phyloP scores from a whole-genome alignment of 2,113 vertebrate species.

The Polyodon spathula region DNA sequence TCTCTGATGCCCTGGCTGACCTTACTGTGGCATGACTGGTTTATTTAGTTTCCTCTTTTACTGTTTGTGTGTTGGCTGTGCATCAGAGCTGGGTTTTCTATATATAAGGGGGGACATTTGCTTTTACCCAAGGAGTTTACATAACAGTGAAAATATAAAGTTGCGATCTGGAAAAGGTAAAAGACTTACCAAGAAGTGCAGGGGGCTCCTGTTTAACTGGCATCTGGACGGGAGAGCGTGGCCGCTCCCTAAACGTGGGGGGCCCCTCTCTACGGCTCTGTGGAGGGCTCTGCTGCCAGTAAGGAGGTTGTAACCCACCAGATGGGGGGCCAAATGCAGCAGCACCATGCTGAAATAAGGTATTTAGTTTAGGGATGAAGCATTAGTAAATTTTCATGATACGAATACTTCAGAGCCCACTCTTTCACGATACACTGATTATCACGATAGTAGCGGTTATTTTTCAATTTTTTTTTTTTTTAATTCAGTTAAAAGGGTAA shows the following conservation, averaged over 20 bases:
- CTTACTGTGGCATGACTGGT: too few species aligned
- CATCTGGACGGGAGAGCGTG: constrained; percentile 83
- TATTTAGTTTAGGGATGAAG: too few species aligned
- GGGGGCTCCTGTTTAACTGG: constrained; percentile 85
- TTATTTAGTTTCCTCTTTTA: too few species aligned
- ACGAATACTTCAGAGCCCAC: too few species aligned
- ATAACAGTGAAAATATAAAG: neutral
- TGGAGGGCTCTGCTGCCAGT: constrained; percentile 89
- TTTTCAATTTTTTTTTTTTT: too few species aligned
- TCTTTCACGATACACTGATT: too few species aligned
- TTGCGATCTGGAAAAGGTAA: neutral
- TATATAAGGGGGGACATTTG: too few species aligned
- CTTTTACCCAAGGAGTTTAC: too few species aligned
- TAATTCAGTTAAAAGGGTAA: too few species aligned
- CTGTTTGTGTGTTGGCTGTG: neutral
- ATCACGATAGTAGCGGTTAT: too few species aligned
- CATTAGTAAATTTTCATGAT: too few species aligned
- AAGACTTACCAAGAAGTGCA: constrained; percentile 76
- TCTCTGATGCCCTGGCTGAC: too few species aligned
- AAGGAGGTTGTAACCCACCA: constrained; percentile 81
- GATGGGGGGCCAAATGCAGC: constrained; percentile 81
- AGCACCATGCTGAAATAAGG: constrained; percentile 80
- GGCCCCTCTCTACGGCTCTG: constrained; percentile 88
- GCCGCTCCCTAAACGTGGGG: constrained; percentile 79
- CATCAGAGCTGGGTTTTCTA: neutral